phyloP scores from a whole-genome alignment of 2,888 invertebrate species.

The Prosapia bicincta region DNA sequence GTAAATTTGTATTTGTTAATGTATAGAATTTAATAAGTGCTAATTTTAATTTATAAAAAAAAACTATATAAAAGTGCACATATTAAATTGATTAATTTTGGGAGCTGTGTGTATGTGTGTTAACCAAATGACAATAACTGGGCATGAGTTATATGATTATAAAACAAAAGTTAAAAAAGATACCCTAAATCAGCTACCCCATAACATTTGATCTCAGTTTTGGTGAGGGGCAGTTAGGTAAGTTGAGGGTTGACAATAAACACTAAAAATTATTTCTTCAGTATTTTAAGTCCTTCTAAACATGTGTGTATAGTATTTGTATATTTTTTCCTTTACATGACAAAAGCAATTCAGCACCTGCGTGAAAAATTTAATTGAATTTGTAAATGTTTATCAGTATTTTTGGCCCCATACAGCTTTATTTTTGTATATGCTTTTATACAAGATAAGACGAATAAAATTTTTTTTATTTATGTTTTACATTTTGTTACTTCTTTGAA shows the following conservation, averaged over 20 bases:
- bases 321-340: neutral
- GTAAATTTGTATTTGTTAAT: neutral
- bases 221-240: neutral
- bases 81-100: neutral
- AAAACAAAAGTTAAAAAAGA: neutral
- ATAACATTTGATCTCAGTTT: neutral
- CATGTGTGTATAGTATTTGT: neutral
- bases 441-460: conserved; percentile 21
- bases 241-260: neutral
- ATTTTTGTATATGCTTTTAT: conserved; percentile 27
- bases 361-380: neutral
- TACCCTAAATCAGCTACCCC: neutral
- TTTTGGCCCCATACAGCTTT: conserved; percentile 18
- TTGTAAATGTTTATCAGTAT: conserved; percentile 15
- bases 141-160: neutral
- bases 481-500: too few species aligned
- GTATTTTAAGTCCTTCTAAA: neutral
- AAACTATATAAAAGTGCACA: neutral
- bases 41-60: neutral
- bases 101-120: neutral
- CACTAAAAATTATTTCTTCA: neutral
- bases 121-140: neutral
- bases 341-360: neutral
- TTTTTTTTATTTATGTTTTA: conserved; percentile 10
- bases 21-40: too few species aligned